Evolutionary conservation across 2,888 invertebrate species (phyloP).

Genomic region (Cerceris rybyensis): DNA sequence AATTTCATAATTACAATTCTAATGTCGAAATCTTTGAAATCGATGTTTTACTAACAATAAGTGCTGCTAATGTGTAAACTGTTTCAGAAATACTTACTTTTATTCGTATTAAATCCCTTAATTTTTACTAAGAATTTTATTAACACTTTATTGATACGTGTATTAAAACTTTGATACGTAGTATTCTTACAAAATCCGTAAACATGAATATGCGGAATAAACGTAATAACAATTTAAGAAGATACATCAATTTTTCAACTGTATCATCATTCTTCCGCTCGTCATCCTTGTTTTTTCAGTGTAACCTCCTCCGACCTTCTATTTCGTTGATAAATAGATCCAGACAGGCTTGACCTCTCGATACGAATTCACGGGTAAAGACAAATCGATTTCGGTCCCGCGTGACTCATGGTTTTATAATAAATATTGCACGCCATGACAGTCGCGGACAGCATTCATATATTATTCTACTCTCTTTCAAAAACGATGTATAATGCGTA

Average conservation of each 20-base stretch:
- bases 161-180: not conserved
- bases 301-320: conserved; percentile 31
- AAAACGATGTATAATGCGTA: conserved; percentile 4
- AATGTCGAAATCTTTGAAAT: too few relatives aligned
- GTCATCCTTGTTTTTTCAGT: conserved; percentile 24
- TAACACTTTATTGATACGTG: too few relatives aligned
- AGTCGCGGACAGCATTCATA: conserved; percentile 44
- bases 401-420: conserved; percentile 66
- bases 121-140: too few relatives aligned
- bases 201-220: conserved; percentile 12
- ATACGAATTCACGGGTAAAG: conserved; percentile 64
- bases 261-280: conserved; percentile 52
- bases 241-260: conserved; percentile 48
- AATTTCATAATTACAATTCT: too few relatives aligned
- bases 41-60: too few relatives aligned
- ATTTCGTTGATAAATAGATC: conserved; percentile 68
- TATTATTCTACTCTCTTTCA: conserved; percentile 39
- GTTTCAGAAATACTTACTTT: too few relatives aligned
- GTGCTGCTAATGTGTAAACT: too few relatives aligned
- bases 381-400: conserved; percentile 71
- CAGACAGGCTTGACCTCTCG: conserved; percentile 47
- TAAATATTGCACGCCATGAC: conserved; percentile 65
- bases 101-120: too few relatives aligned
- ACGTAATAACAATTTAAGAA: conserved; percentile 50
- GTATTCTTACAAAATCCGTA: not conserved